These are phyloP conservation scores for Phoebastria nigripes DNA, from an alignment of 2,797 vertebrate genomes.

Conservation along the genomic window DNA sequence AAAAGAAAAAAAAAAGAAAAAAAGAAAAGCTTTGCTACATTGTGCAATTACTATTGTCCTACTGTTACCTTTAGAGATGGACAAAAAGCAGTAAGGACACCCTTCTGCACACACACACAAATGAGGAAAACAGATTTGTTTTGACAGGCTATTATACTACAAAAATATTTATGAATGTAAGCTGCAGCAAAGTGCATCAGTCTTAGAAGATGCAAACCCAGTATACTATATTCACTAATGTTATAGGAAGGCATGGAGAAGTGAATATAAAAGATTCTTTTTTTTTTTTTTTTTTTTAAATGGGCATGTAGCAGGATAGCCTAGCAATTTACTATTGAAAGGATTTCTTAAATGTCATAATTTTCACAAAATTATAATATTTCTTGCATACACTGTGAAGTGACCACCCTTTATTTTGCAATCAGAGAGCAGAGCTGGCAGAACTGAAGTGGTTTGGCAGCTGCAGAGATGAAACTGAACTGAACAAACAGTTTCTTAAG, in stretches of 20 bases:
- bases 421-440: slow-evolving; percentile 79
- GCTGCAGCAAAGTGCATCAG: slow-evolving; percentile 67
- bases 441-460: slow-evolving; percentile 77
- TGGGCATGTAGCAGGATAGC: slow-evolving; percentile 1
- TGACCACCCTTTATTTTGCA: slow-evolving; percentile 82
- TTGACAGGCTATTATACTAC: slow-evolving; percentile 75
- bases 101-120: slow-evolving; percentile 24
- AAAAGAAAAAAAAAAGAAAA: not conserved
- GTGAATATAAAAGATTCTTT: not conserved
- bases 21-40: not conserved
- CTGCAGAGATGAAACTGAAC: slow-evolving; percentile 78
- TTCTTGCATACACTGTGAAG: slow-evolving; percentile 76
- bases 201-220: slow-evolving; percentile 54
- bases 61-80: slow-evolving; percentile 39
- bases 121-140: slow-evolving; percentile 78
- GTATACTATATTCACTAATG: slow-evolving; percentile 36
- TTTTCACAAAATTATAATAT: slow-evolving; percentile 68
- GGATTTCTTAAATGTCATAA: slow-evolving; percentile 59
- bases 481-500: slow-evolving; percentile 84
- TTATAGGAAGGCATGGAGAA: slow-evolving; percentile 40
- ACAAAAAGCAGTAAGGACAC: slow-evolving; percentile 61
- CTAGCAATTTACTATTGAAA: slow-evolving; percentile 45
- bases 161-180: slow-evolving; percentile 79
- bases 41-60: not conserved
- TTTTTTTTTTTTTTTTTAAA: not conserved